Evolutionary conservation across 2,113 vertebrate genomes (phyloP), one percentile per base, ranked within the genome.

Genomic region (Uria lomvia): DNA sequence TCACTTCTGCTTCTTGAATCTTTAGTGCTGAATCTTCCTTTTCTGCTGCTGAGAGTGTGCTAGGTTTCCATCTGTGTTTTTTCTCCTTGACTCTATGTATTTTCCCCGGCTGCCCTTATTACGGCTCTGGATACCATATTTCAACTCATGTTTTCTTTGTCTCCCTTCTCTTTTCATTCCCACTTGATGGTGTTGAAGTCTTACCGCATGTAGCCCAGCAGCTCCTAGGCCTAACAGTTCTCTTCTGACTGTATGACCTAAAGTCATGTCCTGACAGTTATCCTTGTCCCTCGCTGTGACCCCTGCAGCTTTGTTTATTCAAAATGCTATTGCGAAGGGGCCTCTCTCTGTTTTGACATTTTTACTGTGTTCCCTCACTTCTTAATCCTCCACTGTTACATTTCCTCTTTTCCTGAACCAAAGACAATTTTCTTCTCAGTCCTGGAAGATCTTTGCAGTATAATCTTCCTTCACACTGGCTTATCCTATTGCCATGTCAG

Each of bases 401-500:
- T 63, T 77, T 86, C 73, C 32, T 88, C 71, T 93, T 92, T 82
- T 95, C 40, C 66, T 96, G 70, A 88, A 78, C 70, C 49, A 76
- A 88, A 94, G 73, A 83, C 74, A 86, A 83, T 93, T 96, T 96
- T 80, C 50, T 86, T 73, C 75, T 88, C 45, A 40, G n/a, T 80
- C 55, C 29, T 76, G 34, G 45, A 92, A 90, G 58, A 50, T 62
- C 58, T 93, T 87, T 94, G 32, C 84, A 42, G 66, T 76, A 21
- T 86, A 94, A 95, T 63, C 78, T 94, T 91, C 62, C 77, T 89
- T 92, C 66, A 70, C 49, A 85, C 62, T 85, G 72, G 62, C 56
- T 94, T 91, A 91, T 91, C 74, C 67, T 90, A 66, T 90, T 95
- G 80, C 74, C 71, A 14, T 85, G 94, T 96, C 92, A 92, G 82